Base-by-base conservation (phyloP, 2,113 vertebrate genomes). In the Athene noctua region DNA sequence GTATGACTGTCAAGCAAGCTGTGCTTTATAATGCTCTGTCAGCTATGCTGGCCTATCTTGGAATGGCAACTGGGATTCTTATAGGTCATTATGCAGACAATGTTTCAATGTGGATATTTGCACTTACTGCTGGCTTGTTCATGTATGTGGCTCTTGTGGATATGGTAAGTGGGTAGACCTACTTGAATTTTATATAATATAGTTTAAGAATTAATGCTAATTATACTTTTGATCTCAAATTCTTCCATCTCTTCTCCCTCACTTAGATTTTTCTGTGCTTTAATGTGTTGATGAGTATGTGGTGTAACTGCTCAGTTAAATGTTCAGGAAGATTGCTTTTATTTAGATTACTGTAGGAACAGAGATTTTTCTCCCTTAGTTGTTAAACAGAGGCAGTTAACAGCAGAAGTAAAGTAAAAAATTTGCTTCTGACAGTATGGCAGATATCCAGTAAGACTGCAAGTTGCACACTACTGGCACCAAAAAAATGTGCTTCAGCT, bases 121-220 rank as follows among this genome's bases (percentile, higher is more conserved):
- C 99, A 70, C 98, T 99, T 75, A 99, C 99, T 0, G 99, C 99
- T 15, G 99, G 99, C 20, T 98, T 99, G 90, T 99, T 99, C 98
- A 98, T 99, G 99, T 99, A 99, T 10, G 99, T 99, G 77, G 99
- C 99, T 20, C 98, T 99, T 92, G 99, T 99, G 94, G 99, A 99
- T 97, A 99, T 99, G 99, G 99, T 99, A 98, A 98, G 99, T 98
- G 58, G 52, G 57, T 74, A 23, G 14, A 21, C 9, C 27, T 58
- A 15, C 26, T 42, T 80, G 46, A 59, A 51, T 55, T 78, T 83
- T 89, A 20, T 36, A 2, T 22, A 55, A 40, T 9, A 3, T 18
- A 49, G 19, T 26, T 67, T 36, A 61, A 82, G 46, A 79, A 77
- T 68, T 49, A 86, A 59, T 63, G 15, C 46, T 49, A 42, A 30